Evolutionary conservation across 2,797 vertebrate genomes (phyloP).

Genomic region (Crypturellus tataupa): DNA sequence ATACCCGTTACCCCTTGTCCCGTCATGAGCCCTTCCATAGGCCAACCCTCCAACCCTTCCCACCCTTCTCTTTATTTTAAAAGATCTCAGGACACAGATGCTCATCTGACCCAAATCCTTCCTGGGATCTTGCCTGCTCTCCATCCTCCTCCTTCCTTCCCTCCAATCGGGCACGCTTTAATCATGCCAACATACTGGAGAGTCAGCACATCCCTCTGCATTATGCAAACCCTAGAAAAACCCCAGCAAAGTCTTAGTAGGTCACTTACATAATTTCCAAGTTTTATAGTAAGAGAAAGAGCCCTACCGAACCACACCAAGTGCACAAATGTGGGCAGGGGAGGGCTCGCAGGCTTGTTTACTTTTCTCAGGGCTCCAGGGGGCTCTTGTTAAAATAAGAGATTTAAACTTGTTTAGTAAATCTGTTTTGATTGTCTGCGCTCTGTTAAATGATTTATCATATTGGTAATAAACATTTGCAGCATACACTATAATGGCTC

Average conservation of each 20-base stretch:
- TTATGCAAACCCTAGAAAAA: background rate
- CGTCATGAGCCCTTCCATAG: too few relatives aligned
- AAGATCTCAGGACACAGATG: background rate
- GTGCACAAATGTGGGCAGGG: background rate
- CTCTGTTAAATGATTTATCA: slow-evolving; percentile 63
- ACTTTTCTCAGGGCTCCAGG: background rate
- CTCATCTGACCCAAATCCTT: background rate
- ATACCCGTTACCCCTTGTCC: too few relatives aligned
- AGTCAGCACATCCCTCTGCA: background rate
- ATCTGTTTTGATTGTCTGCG: slow-evolving; percentile 49
- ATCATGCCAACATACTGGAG: background rate
- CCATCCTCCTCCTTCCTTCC: background rate
- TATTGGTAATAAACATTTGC: slow-evolving; percentile 59
- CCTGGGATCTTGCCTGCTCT: background rate
- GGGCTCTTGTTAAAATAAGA: slow-evolving; percentile 17
- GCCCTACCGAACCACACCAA: background rate
- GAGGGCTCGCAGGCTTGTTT: background rate
- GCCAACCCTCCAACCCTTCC: too few relatives aligned
- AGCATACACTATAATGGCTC: slow-evolving; percentile 9
- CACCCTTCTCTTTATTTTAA: background rate
- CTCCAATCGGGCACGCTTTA: background rate
- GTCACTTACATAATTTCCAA: background rate
- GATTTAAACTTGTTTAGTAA: slow-evolving; percentile 44
- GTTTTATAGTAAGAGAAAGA: background rate
- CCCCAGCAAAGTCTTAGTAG: background rate